Conservation (phyloP, 2,113 vertebrate species). For the Dasyprocta punctata region DNA sequence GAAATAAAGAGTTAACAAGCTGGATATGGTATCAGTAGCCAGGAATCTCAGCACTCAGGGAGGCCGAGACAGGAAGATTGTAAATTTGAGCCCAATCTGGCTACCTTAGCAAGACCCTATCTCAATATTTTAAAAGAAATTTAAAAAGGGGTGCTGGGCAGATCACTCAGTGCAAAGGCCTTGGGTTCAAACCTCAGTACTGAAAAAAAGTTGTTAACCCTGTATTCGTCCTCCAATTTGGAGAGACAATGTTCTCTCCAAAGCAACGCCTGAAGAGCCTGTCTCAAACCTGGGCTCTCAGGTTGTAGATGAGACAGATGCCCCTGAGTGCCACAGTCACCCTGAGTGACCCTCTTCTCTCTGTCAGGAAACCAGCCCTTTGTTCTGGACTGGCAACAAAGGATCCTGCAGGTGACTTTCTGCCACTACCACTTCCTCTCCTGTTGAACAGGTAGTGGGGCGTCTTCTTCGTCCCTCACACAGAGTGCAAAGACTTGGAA, state of each 20-base stretch:
- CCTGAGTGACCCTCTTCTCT: neutral
- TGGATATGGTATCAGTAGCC: neutral
- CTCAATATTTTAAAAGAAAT: neutral
- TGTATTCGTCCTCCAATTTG: neutral
- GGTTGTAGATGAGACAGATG: neutral
- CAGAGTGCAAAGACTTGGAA: neutral
- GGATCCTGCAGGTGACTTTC: neutral
- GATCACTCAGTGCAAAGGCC: neutral
- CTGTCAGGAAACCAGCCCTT: neutral
- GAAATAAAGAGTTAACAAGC: neutral
- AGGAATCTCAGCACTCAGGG: neutral
- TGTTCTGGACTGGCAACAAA: neutral
- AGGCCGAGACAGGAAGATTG: neutral
- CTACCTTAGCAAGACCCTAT: neutral
- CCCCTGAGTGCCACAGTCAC: fast-evolving
- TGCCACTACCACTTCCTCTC: neutral
- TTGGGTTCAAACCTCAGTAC: neutral
- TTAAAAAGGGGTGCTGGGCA: neutral
- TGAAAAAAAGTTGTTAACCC: neutral
- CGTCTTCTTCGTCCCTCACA: neutral
- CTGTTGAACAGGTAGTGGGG: too few species aligned
- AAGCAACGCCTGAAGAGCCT: neutral
- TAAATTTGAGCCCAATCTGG: neutral
- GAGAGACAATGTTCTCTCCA: neutral
- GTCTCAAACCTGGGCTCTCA: neutral